Evolutionary conservation across 2,113 vertebrate species (phyloP).

Genomic region (Piprites chloris): DNA sequence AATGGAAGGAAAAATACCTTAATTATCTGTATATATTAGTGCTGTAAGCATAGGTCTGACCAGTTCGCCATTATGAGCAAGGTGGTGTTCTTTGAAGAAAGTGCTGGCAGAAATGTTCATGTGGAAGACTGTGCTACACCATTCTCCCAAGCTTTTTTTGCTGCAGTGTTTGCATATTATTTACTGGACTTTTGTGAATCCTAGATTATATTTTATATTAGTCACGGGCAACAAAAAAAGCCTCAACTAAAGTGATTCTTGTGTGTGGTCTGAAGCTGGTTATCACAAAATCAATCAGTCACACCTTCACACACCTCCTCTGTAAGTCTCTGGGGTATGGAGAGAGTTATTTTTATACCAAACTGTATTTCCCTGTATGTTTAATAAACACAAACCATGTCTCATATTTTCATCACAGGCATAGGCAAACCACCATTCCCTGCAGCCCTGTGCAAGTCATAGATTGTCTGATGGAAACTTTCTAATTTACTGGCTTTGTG

Average conservation of each 20-base stretch:
- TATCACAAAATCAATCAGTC: background rate
- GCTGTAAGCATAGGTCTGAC: background rate
- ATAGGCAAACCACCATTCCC: background rate
- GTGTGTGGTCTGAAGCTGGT: background rate
- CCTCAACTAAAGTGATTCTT: background rate
- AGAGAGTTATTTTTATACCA: constrained; percentile 11
- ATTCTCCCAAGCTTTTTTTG: background rate
- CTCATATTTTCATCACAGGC: background rate
- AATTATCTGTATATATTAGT: background rate
- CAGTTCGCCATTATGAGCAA: background rate
- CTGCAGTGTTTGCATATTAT: background rate
- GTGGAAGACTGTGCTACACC: background rate
- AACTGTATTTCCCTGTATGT: background rate
- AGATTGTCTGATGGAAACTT: background rate
- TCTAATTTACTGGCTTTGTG: background rate
- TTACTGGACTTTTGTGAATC: background rate
- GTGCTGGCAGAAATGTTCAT: background rate
- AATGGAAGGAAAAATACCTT: background rate
- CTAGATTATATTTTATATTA: background rate
- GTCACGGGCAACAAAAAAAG: background rate
- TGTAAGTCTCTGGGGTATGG: background rate
- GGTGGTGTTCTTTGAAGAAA: background rate
- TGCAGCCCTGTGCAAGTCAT: background rate
- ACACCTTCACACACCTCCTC: background rate
- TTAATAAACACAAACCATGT: background rate